Base-by-base conservation (phyloP, 1,140 invertebrate species). In the Daktulosphaira vitifoliae region DNA sequence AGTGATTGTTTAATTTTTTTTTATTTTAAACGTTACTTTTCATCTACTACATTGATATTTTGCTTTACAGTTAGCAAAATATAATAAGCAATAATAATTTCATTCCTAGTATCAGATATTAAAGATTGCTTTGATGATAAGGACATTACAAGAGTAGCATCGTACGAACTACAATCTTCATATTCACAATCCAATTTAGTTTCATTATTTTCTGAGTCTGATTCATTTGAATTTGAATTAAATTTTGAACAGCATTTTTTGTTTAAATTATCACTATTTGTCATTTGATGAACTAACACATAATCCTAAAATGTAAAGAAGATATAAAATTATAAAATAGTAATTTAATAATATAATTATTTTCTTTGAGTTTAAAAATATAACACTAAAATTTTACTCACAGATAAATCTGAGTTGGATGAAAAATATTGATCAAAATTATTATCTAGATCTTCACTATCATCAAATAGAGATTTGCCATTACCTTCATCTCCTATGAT, bases 1-100 rank as follows among this genome's bases (percentile, higher is more conserved):
- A n/a, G n/a, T n/a, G n/a, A n/a, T n/a, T n/a, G n/a, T n/a, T n/a
- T n/a, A n/a, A n/a, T n/a, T n/a, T n/a, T n/a, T n/a, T n/a, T n/a
- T n/a, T n/a, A n/a, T n/a, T n/a, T n/a, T n/a, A n/a, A n/a, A n/a
- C n/a, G n/a, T n/a, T n/a, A n/a, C n/a, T n/a, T n/a, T n/a, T n/a
- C n/a, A n/a, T n/a, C n/a, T 13, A 29, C 26, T 0, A 29, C 26
- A 33, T 48, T 20, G 22, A 26, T 9, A 20, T 48, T 62, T 18
- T 59, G 37, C 15, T 62, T 46, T 8, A 46, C 44, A 20, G 56
- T 62, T 13, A 62, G 18, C 42, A 62, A n/a, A 9, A 62, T 39
- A 7, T 62, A 48, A 62, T 62, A 62, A 1, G 56, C 26, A 20
- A 62, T 16, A 18, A 23, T 29, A 15, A 62, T 62, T 46, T 29